Evolutionary conservation across 2,113 vertebrate species (phyloP), one percentile per base, ranked within the genome.

Genomic region (Ictalurus furcatus): DNA sequence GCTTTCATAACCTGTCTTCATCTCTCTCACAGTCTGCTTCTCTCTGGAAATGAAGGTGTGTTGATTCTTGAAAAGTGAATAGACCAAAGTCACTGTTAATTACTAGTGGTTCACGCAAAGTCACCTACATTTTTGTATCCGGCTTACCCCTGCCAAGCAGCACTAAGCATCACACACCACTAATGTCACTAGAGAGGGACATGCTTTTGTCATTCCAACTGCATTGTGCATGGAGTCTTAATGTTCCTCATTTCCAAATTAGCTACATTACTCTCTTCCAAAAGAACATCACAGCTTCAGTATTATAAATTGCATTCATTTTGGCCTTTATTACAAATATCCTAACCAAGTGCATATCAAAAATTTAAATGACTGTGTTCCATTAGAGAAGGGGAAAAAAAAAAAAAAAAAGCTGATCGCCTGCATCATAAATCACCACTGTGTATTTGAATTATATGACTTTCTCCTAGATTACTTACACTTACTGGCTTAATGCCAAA

Each of bases 1-100:
- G 21, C 88, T 81, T 87, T 84, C 73, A 61, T 74, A 65, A 65
- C 30, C 65, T 14, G 23, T 40, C 54, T 37, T 85, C 76, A 63
- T 78, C 73, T 74, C 80, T n/a, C 37, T 59, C 44, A 44, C 84
- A 86, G 63, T 28, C 21, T 89, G 40, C n/a, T 63, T 81, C 12
- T 12, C 30, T 59, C 13, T 11, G 37, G 14, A 78, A 61, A 76
- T 17, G 34, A 9, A 71, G 30, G 65, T 71, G 34, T 71, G 14
- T 52, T 71, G 30, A 30, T 59, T 71, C 30, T 83, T 44, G 6
- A 59, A 73, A 71, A 34, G 65, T 58, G 16, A 58, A 81, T 11
- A 37, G n/a, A 67, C 40, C 44, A 56, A 81, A 37, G 61, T 82
- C 28, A 58, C 52, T 21, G 28, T 8, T 88, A 40, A 71, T 69